Conservation (phyloP, 2,113 vertebrate species). For the Diphyllodes magnificus region DNA sequence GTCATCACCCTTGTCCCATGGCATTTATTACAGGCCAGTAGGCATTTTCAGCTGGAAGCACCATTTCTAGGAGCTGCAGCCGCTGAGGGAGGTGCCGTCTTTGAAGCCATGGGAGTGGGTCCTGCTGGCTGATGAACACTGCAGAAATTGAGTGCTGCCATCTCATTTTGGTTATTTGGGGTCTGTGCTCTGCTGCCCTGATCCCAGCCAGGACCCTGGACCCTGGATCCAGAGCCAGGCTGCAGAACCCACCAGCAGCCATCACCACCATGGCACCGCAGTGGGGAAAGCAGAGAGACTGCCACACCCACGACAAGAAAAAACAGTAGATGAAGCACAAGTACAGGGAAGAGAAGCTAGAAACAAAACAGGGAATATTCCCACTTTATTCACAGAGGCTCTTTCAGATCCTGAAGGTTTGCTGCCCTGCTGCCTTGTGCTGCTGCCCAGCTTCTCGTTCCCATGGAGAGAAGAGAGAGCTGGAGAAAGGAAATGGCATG, state of each 20-base stretch:
- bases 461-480: neutral
- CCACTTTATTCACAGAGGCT: neutral
- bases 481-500: neutral
- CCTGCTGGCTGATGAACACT: fast-evolving
- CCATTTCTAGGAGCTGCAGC: neutral
- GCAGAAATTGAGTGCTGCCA: neutral
- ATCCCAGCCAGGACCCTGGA: neutral
- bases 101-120: neutral
- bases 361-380: neutral
- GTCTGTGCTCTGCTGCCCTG: neutral
- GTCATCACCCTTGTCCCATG: neutral
- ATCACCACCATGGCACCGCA: fast-evolving
- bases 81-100: fast-evolving
- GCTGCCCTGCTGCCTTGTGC: neutral
- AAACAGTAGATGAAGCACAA: neutral
- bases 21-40: neutral
- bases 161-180: neutral
- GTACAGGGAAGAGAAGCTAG: neutral
- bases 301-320: neutral
- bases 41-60: neutral
- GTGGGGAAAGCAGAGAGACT: neutral
- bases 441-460: fast-evolving
- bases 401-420: neutral
- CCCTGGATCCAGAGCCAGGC: neutral
- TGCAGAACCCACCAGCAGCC: neutral